These are phyloP conservation scores for Ophion ellenae DNA, from an alignment of 2,888 invertebrate species.

Conservation along the genomic window DNA sequence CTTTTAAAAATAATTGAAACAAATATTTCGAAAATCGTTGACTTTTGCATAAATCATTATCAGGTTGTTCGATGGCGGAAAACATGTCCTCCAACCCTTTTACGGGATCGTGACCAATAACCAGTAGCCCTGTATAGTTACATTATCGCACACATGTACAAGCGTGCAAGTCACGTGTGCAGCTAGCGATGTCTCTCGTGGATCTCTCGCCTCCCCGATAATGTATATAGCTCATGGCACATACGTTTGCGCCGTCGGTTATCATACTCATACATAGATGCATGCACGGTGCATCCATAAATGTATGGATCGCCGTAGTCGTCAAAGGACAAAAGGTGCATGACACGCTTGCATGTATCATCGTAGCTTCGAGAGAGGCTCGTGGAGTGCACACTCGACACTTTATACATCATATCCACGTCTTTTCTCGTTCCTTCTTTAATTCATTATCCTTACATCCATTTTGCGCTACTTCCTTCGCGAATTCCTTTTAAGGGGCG, in stretches of 20 bases:
- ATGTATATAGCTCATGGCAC: conserved; percentile 25
- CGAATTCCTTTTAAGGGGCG: too few species aligned
- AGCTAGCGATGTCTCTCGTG: conserved; percentile 45
- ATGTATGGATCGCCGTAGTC: conserved; percentile 55
- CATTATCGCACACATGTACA: conserved; percentile 37
- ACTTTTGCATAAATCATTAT: too few species aligned
- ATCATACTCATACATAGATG: conserved; percentile 64
- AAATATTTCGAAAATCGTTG: too few species aligned
- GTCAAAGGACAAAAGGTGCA: conserved; percentile 66
- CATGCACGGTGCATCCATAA: conserved; percentile 60
- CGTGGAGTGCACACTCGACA: conserved; percentile 27
- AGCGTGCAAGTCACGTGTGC: conserved; percentile 58
- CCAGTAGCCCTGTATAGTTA: conserved; percentile 17
- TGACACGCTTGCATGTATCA: conserved; percentile 66
- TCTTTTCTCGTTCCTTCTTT: background rate
- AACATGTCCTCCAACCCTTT: too few species aligned
- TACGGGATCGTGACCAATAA: too few species aligned
- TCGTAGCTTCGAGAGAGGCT: conserved; percentile 49
- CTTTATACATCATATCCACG: conserved; percentile 16
- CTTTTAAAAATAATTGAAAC: too few species aligned
- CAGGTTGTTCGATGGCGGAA: too few species aligned
- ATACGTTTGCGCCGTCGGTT: conserved; percentile 56
- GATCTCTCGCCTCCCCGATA: conserved; percentile 14
- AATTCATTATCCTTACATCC: background rate
- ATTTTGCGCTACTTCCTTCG: too few species aligned